Conservation (phyloP, 1,140 invertebrate genomes). For the Venustaconcha ellipsiformis region DNA sequence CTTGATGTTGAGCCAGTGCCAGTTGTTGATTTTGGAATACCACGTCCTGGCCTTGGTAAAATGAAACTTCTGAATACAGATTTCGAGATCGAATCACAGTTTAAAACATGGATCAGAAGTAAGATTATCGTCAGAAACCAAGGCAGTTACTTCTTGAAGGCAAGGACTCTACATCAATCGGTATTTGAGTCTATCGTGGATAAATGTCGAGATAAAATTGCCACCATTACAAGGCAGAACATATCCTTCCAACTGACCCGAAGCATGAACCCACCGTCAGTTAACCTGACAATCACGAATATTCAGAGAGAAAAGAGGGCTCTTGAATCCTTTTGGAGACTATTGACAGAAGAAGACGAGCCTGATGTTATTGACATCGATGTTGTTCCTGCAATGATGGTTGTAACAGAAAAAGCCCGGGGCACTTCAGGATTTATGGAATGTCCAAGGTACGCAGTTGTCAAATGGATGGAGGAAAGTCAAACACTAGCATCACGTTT, state of each 20-base stretch:
- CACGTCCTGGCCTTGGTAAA: not conserved
- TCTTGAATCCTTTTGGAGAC: too few species aligned
- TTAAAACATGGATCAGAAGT: not conserved
- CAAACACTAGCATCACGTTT: not conserved
- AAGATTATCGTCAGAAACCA: not conserved
- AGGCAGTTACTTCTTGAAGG: conserved; percentile 3
- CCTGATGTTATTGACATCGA: too few species aligned
- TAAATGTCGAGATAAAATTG: not conserved
- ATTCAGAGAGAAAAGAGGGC: too few species aligned
- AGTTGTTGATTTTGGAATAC: not conserved
- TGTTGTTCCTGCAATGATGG: too few species aligned
- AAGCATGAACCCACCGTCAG: too few species aligned
- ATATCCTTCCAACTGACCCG: too few species aligned
- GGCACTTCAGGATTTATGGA: not conserved
- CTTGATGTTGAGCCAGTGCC: not conserved
- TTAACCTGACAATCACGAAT: too few species aligned
- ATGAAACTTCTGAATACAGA: not conserved
- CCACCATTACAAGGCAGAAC: too few species aligned
- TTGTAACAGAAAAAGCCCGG: not conserved
- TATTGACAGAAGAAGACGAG: too few species aligned
- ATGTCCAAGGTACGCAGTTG: conserved; percentile 12
- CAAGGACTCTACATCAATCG: conserved; percentile 3
- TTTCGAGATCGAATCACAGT: not conserved
- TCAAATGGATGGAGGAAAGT: conserved; percentile 4
- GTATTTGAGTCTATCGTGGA: conserved; percentile 23